Conservation (phyloP, 2,888 invertebrate species). For the Serripes groenlandicus region DNA sequence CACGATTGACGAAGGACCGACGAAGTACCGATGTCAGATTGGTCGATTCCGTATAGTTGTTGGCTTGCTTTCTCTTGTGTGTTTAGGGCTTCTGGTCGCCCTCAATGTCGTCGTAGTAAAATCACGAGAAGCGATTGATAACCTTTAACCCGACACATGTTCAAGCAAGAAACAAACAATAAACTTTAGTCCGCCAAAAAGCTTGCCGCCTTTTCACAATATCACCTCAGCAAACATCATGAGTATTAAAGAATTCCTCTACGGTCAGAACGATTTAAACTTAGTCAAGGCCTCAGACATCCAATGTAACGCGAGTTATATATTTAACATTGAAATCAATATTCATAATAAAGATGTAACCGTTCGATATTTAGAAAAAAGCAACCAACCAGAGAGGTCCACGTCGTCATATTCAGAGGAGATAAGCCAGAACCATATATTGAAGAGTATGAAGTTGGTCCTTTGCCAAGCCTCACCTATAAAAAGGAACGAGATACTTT, state of each 20-base stretch:
- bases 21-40: slow-evolving; percentile 22
- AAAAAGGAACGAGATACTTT: slow-evolving; percentile 56
- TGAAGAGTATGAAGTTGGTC: slow-evolving; percentile 77
- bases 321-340: slow-evolving; percentile 56
- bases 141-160: background rate
- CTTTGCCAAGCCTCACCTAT: slow-evolving; percentile 69
- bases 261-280: slow-evolving; percentile 50
- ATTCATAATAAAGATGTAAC: slow-evolving; percentile 54
- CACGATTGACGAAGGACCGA: background rate
- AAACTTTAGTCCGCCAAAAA: slow-evolving; percentile 51
- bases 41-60: slow-evolving; percentile 25
- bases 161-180: background rate
- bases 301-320: slow-evolving; percentile 45
- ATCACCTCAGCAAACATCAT: slow-evolving; percentile 53
- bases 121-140: no score
- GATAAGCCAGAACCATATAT: slow-evolving; percentile 69
- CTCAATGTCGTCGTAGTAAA: background rate
- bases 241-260: slow-evolving; percentile 48
- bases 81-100: slow-evolving; percentile 23
- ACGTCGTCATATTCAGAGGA: slow-evolving; percentile 76
- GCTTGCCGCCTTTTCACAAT: slow-evolving; percentile 60
- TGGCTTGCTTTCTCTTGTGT: background rate
- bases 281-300: slow-evolving; percentile 42
- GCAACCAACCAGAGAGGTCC: slow-evolving; percentile 73
- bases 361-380: slow-evolving; percentile 50